Conservation (phyloP, 2,888 invertebrate species). For the Fissipunctia ypsillon region DNA sequence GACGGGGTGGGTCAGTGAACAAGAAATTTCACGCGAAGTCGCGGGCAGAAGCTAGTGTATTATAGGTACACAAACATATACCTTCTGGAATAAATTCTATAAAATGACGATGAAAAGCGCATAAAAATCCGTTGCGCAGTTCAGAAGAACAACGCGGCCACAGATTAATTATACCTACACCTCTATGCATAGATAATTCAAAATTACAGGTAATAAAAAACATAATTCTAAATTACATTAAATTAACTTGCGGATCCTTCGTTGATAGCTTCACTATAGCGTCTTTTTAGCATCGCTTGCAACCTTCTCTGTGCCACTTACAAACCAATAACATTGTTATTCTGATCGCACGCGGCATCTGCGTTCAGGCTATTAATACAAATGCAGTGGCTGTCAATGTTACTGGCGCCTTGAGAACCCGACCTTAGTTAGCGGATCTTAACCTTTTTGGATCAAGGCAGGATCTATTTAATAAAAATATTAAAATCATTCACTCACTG, state of each 20-base stretch:
- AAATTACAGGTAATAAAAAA: too few relatives aligned
- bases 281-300: conserved; percentile 22
- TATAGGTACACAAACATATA: too few relatives aligned
- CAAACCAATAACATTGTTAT: conserved; percentile 50
- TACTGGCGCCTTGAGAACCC: conserved; percentile 45
- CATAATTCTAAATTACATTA: too few relatives aligned
- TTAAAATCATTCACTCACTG: neutral
- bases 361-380: conserved; percentile 52
- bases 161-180: too few relatives aligned
- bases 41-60: too few relatives aligned
- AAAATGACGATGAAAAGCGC: too few relatives aligned
- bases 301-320: conserved; percentile 12
- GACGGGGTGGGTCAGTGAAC: too few relatives aligned
- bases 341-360: conserved; percentile 40
- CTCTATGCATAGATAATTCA: too few relatives aligned
- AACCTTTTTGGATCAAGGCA: conserved; percentile 40
- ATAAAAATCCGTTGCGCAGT: too few relatives aligned
- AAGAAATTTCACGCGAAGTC: too few relatives aligned
- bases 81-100: too few relatives aligned
- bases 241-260: neutral
- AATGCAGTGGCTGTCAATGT: conserved; percentile 49
- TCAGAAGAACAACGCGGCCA: too few relatives aligned
- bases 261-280: conserved; percentile 2
- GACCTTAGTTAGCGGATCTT: conserved; percentile 47
- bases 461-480: neutral